Evolutionary conservation across 2,797 vertebrate species (phyloP), one percentile per base, ranked within the genome.

Genomic region (Botia kubotai): DNA sequence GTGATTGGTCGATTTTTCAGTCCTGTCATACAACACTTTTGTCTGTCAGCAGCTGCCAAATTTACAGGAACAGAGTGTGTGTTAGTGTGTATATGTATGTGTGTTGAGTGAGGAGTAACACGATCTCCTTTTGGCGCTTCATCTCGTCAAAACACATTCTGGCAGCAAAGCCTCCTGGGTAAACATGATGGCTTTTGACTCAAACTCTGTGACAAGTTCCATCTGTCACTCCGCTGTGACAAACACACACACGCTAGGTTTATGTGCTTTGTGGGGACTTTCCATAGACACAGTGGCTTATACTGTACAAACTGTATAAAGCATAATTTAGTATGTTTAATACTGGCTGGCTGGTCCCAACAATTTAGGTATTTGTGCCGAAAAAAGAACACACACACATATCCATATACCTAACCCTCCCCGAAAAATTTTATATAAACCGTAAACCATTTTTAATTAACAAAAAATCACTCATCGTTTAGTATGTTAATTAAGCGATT

Each of bases 91-190:
- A 62, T 79, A 78, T 85, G 86, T 86, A 82, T 75, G 69, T 69
- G 73, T 83, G 78, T 78, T 83, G 90, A 91, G 83, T 87, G 88
- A 91, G 85, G 43, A n/a, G 92, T 94, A 94, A 94, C 8, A 19
- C 14, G 70, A 93, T 91, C 91, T 91, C 92, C 91, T 92, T 93
- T 93, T 93, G 91, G 89, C 89, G 89, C 85, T 92, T 80, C 88
- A 89, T 88, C 88, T 91, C 91, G 88, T 93, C 93, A 91, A 94
- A 94, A 93, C 92, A 94, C 92, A 92, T 89, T 87, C 84, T 53
- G 86, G 65, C 87, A 89, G 90, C 90, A 88, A 82, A 90, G 92
- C 90, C 92, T 92, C 91, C 91, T 93, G 93, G 93, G 91, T 93
- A 94, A 93, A 94, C 89, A 87, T 84, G 88, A 81, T 79, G 89